A percentile compares a stretch with the other conserved stretches of the same genome.
phyloP scores from a whole-genome alignment of 2,888 invertebrate species.

The Diabrotica balteata region DNA sequence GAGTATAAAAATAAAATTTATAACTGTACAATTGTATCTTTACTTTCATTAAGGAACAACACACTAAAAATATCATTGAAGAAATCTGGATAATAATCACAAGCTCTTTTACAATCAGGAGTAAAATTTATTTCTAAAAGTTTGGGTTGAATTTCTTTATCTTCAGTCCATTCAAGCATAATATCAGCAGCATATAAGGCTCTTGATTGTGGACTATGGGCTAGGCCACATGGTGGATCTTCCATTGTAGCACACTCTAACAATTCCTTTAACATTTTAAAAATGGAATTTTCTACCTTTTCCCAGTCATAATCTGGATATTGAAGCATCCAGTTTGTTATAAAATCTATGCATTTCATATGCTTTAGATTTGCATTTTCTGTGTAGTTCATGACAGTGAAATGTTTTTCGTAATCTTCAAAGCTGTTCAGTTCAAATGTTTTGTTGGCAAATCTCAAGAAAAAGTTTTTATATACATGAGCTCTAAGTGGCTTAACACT shows the following conservation, averaged over 20 bases:
- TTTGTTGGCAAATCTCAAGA: constrained; percentile 86
- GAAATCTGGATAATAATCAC: constrained; percentile 87
- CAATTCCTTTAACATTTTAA: constrained; percentile 73
- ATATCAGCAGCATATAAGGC: constrained; percentile 91
- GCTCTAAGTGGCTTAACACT: constrained; percentile 77
- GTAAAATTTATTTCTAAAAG: constrained; percentile 89
- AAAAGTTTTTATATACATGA: constrained; percentile 80
- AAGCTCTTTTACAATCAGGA: constrained; percentile 90
- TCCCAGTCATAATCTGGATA: constrained; percentile 75
- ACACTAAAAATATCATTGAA: constrained; percentile 87
- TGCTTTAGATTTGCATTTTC: constrained; percentile 68
- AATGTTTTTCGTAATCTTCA: constrained; percentile 89
- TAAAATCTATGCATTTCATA: constrained; percentile 81
- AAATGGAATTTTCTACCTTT: constrained; percentile 73
- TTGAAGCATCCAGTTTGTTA: constrained; percentile 75
- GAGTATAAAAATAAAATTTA: constrained; percentile 25
- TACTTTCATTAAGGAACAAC: constrained; percentile 72
- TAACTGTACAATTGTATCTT: constrained; percentile 53
- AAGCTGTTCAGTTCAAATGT: constrained; percentile 79
- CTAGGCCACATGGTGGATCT: constrained; percentile 80
- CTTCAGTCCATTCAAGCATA: constrained; percentile 76
- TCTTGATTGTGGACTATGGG: constrained; percentile 79
- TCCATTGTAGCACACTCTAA: constrained; percentile 74
- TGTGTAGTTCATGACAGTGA: constrained; percentile 93
- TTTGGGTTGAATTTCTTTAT: constrained; percentile 72